Conservation (phyloP, 2,888 invertebrate genomes). For the Drosophila merina region DNA sequence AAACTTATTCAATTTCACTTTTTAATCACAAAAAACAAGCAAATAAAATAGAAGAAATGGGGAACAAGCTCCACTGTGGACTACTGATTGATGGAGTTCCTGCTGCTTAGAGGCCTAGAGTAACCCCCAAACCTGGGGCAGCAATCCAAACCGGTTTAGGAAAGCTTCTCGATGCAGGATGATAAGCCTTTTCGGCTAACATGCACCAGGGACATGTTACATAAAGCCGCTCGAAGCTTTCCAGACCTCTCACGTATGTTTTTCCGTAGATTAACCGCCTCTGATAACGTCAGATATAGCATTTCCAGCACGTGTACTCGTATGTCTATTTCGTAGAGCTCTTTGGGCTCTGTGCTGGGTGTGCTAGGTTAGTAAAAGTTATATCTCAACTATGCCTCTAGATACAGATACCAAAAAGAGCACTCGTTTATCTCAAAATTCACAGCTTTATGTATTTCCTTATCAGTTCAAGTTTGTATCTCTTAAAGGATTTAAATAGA, state of each 20-base stretch:
- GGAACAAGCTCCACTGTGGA: slow-evolving; percentile 7
- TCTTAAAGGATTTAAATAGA: not conserved
- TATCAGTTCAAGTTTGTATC: slow-evolving; percentile 1
- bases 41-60: not conserved
- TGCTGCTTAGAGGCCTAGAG: slow-evolving; percentile 8
- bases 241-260: slow-evolving; percentile 26
- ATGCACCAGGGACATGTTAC: slow-evolving; percentile 19
- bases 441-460: not conserved
- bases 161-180: slow-evolving; percentile 18
- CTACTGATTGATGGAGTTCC: slow-evolving; percentile 34
- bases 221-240: slow-evolving; percentile 23
- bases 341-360: slow-evolving; percentile 16
- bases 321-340: slow-evolving; percentile 12
- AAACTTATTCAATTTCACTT: not conserved
- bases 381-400: slow-evolving; percentile 8
- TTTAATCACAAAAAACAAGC: not conserved
- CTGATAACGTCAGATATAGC: slow-evolving; percentile 31
- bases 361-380: slow-evolving; percentile 34
- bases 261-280: slow-evolving; percentile 33
- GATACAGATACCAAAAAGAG: not conserved
- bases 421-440: not conserved
- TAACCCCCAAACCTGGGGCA: slow-evolving; percentile 5
- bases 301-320: slow-evolving; percentile 32
- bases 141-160: slow-evolving; percentile 37
- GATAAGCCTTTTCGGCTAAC: slow-evolving; percentile 22